Evolutionary conservation across 2,888 invertebrate genomes (phyloP).

Genomic region (Cheiracanthium punctorium): DNA sequence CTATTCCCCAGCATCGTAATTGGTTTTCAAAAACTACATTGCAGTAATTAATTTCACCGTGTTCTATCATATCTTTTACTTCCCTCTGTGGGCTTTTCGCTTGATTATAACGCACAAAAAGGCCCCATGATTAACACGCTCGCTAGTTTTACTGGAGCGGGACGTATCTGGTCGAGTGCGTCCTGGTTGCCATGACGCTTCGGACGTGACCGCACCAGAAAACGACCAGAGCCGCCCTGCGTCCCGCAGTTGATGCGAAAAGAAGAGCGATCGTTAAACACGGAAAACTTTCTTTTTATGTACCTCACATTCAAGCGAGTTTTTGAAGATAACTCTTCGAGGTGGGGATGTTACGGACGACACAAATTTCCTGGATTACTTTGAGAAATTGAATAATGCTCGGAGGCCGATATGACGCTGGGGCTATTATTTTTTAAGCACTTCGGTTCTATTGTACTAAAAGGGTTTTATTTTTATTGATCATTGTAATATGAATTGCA

Average conservation of each 20-base stretch:
- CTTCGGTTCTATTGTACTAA: constrained; percentile 3
- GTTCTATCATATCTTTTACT: constrained; percentile 57
- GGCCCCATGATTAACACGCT: constrained; percentile 61
- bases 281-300: constrained; percentile 52
- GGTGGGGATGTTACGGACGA: constrained; percentile 38
- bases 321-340: constrained; percentile 43
- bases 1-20: constrained; percentile 51
- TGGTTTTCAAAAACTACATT: constrained; percentile 68
- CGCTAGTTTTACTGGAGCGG: constrained; percentile 48
- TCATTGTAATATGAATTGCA: not conserved
- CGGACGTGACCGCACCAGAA: constrained; percentile 38
- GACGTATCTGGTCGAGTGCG: constrained; percentile 43
- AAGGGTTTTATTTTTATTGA: constrained; percentile 9
- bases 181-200: constrained; percentile 49
- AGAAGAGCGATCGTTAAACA: constrained; percentile 45
- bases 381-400: constrained; percentile 38
- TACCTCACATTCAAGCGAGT: constrained; percentile 33
- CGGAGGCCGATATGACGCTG: not conserved
- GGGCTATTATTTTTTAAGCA: constrained; percentile 2
- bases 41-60: constrained; percentile 63
- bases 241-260: constrained; percentile 19
- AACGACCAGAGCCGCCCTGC: not conserved
- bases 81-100: constrained; percentile 57
- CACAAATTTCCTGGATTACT: constrained; percentile 45
- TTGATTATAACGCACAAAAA: constrained; percentile 64